Conservation (phyloP, 2,797 vertebrate genomes). For the Hozukius guyotensis region DNA sequence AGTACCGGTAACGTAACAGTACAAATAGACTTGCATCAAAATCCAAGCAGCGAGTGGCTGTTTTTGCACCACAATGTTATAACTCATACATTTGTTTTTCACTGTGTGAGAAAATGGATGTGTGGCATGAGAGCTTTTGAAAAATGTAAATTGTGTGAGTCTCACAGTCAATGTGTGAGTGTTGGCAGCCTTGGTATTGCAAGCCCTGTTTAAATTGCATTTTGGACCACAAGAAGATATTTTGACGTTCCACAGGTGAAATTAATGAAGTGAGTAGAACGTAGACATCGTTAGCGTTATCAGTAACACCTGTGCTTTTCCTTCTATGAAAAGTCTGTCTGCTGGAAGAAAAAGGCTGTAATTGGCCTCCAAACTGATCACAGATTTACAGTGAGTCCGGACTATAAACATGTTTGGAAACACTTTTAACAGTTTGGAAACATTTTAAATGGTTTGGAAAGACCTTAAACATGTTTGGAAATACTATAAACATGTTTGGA, state of each 20-base stretch:
- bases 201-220: not conserved
- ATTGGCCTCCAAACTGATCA: not conserved
- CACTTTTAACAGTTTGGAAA: no score
- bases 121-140: not conserved
- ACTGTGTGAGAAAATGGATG: no score
- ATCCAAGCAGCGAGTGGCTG: rapidly evolving
- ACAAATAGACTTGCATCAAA: no score
- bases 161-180: not conserved
- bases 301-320: not conserved
- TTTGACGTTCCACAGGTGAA: not conserved
- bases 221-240: not conserved
- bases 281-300: not conserved
- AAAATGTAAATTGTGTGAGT: not conserved
- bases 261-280: not conserved
- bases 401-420: no score
- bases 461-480: no score
- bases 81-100: no score
- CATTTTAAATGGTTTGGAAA: no score
- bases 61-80: no score
- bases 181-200: not conserved
- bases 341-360: not conserved
- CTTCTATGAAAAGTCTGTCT: not conserved
- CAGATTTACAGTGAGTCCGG: no score
- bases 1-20: no score
- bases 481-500: no score